Conservation (phyloP, 2,113 vertebrate species). For the Salvelinus fontinalis region DNA sequence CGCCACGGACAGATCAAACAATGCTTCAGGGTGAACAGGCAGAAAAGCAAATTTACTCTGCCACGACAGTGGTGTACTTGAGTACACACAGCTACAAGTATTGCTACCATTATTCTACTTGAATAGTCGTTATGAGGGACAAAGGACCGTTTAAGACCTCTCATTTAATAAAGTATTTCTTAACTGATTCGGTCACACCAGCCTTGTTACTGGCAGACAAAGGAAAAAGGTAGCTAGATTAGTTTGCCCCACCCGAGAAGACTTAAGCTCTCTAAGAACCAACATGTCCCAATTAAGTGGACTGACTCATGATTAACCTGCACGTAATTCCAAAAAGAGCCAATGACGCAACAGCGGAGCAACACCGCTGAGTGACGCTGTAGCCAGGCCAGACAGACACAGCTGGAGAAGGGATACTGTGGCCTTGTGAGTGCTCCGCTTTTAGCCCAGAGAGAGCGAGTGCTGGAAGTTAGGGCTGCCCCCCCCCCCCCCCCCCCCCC, state of each 20-base stretch:
- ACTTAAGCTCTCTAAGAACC: neutral
- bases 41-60: neutral
- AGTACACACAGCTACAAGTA: neutral
- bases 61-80: neutral
- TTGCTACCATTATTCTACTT: neutral
- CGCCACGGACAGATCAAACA: conserved; percentile 7
- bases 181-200: neutral
- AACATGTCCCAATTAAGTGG: neutral
- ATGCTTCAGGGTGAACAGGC: neutral
- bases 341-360: conserved; percentile 30
- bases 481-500: neutral
- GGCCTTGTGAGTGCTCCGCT: neutral
- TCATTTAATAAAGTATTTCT: too few species aligned
- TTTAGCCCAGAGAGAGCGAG: neutral
- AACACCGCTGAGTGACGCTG: conserved; percentile 16
- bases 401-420: neutral
- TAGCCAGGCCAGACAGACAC: neutral
- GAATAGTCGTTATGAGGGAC: neutral
- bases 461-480: neutral
- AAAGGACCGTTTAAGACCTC: neutral
- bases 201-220: neutral
- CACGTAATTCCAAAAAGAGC: neutral
- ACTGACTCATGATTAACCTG: neutral
- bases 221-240: neutral
- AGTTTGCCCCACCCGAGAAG: neutral